These are phyloP conservation scores for Cherax quadricarinatus DNA, from an alignment of 1,140 invertebrate genomes.

Conservation along the genomic window DNA sequence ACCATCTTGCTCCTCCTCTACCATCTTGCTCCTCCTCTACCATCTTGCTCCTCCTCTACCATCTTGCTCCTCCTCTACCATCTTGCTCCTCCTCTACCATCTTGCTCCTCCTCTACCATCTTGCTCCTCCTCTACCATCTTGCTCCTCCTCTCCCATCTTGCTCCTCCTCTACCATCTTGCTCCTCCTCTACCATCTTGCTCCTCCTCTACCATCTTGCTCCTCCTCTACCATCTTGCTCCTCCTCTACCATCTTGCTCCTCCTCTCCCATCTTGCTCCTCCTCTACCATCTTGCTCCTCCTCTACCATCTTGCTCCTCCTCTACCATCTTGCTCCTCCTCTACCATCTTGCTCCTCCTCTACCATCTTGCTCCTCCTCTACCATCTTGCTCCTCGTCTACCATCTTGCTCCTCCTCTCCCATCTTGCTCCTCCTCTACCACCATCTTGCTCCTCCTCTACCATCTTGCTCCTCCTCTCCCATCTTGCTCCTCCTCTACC, in stretches of 20 bases:
- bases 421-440: neutral
- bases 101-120: neutral
- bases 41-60: neutral
- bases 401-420: neutral
- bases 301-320: neutral
- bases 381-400: neutral
- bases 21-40: too few species aligned
- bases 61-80: neutral
- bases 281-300: neutral
- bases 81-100: neutral
- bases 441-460: neutral
- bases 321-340: neutral
- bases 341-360: neutral
- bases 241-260: neutral
- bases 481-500: neutral
- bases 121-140: neutral
- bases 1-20: too few species aligned
- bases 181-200: neutral
- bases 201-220: neutral
- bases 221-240: neutral
- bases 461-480: neutral
- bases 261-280: neutral
- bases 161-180: neutral
- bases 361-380: neutral
- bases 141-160: neutral